phyloP scores from a whole-genome alignment of 2,113 vertebrate genomes.

The Thamnophis sirtalis region DNA sequence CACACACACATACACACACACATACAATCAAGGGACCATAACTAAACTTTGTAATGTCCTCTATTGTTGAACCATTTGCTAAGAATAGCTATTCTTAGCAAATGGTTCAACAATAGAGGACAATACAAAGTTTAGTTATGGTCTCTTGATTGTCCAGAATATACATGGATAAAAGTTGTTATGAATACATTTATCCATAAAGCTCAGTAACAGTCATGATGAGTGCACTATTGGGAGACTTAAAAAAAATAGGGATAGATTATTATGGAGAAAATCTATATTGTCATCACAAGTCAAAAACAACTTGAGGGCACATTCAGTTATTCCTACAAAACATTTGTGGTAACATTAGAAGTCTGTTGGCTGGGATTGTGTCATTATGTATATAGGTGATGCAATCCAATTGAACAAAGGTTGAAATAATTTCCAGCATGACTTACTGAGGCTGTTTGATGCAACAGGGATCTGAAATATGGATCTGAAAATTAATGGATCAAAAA shows the following conservation, averaged over 20 bases:
- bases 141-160: background rate
- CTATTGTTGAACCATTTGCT: too few relatives aligned
- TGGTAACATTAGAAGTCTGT: background rate
- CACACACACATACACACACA: too few relatives aligned
- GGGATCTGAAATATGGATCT: background rate
- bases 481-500: background rate
- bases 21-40: too few relatives aligned
- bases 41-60: too few relatives aligned
- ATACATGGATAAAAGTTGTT: background rate
- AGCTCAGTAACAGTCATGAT: background rate
- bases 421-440: background rate
- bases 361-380: background rate
- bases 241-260: background rate
- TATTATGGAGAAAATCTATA: background rate
- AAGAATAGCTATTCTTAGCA: background rate
- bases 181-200: background rate
- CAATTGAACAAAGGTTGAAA: background rate
- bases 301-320: background rate
- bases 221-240: background rate
- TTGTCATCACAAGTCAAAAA: background rate
- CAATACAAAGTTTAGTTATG: background rate
- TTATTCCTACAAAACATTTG: background rate
- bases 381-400: background rate
- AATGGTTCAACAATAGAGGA: background rate
- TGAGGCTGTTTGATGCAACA: background rate